A percentile compares a stretch with the other conserved stretches of the same genome.
These are phyloP conservation scores for Falco naumanni DNA, from an alignment of 2,797 vertebrate genomes.

Conservation along the genomic window DNA sequence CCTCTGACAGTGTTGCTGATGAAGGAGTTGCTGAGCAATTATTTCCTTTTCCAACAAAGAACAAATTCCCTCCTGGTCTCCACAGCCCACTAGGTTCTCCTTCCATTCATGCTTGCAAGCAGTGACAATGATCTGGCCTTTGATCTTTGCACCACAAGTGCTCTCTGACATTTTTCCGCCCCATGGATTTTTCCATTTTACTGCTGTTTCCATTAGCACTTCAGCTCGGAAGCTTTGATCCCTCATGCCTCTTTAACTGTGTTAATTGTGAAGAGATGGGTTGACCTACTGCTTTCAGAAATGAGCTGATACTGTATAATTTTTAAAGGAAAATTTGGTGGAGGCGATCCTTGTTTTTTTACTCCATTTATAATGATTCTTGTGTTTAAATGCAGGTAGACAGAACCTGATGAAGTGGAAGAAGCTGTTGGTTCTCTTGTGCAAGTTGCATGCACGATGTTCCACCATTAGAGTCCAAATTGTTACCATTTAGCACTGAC, in stretches of 20 bases:
- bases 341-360: neutral
- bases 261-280: neutral
- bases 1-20: neutral
- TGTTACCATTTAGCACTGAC: neutral
- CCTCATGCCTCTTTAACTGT: neutral
- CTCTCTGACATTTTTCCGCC: neutral
- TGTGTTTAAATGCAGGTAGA: neutral
- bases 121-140: conserved; percentile 24
- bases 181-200: conserved; percentile 25
- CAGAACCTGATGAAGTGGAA: neutral
- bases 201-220: conserved; percentile 5
- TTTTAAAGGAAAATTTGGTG: neutral
- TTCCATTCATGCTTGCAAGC: neutral
- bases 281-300: neutral
- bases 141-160: conserved; percentile 6
- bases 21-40: conserved; percentile 40
- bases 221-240: neutral
- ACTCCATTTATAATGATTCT: neutral
- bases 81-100: neutral
- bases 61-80: conserved; percentile 7
- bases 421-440: neutral
- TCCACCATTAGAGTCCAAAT: neutral
- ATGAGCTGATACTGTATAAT: neutral
- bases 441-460: neutral
- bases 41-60: conserved; percentile 48